Percentiles rank a stretch among this genome's conserved stretches.
phyloP scores from a whole-genome alignment of 2,113 vertebrate genomes.

The Taxidea taxus region DNA sequence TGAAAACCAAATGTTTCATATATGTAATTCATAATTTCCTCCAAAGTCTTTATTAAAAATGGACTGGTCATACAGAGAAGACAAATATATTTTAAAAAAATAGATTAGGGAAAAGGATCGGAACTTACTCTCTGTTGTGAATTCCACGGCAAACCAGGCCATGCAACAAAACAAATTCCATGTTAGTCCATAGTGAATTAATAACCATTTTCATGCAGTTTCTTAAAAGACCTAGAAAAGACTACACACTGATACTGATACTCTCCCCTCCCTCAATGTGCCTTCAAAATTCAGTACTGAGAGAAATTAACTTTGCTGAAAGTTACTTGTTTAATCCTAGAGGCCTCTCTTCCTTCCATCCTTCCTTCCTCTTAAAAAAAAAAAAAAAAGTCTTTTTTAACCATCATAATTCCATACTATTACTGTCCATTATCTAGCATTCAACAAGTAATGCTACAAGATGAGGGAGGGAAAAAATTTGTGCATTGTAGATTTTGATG shows the following conservation, averaged over 20 bases:
- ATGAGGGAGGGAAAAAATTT: not conserved
- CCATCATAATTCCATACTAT: not conserved
- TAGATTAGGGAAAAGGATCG: slow-evolving; percentile 63
- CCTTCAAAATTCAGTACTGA: slow-evolving; percentile 46
- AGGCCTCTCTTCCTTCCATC: not conserved
- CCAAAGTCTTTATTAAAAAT: not conserved
- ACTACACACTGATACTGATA: slow-evolving; percentile 36
- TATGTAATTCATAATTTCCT: not conserved
- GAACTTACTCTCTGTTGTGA: slow-evolving; percentile 99
- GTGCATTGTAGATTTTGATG: not conserved
- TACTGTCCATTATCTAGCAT: not conserved
- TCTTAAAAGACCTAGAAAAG: slow-evolving; percentile 64
- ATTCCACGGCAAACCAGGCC: slow-evolving; percentile 95
- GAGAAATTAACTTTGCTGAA: slow-evolving; percentile 27
- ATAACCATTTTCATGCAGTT: slow-evolving; percentile 78
- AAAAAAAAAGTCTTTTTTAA: not conserved
- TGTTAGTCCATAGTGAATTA: slow-evolving; percentile 83
- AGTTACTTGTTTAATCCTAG: not conserved
- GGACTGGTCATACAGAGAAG: slow-evolving; percentile 1
- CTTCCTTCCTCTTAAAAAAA: not conserved
- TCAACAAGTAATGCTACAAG: not conserved
- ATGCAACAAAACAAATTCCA: slow-evolving; percentile 93
- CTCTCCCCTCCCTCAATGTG: not conserved
- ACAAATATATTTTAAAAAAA: slow-evolving; percentile 55
- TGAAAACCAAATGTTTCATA: slow-evolving; percentile 13